phyloP scores from a whole-genome alignment of 1,140 invertebrate genomes.

The Probaryconus sp. region DNA sequence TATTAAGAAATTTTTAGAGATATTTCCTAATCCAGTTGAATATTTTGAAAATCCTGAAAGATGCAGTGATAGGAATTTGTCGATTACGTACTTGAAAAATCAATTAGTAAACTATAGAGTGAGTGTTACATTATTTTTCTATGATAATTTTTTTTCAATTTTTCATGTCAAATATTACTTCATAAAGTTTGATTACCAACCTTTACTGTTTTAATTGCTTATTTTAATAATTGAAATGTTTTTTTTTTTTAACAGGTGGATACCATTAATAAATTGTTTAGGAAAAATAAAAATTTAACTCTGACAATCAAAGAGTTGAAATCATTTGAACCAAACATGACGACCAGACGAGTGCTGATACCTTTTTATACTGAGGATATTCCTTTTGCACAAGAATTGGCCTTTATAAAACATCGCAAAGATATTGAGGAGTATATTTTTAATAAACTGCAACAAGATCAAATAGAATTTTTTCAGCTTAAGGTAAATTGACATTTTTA shows the following conservation, averaged over 20 bases:
- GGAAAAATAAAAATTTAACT: slow-evolving; percentile 64
- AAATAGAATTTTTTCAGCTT: slow-evolving; percentile 65
- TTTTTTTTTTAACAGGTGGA: slow-evolving; percentile 35
- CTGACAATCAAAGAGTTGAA: slow-evolving; percentile 61
- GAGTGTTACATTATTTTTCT: slow-evolving; percentile 33
- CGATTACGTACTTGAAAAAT: slow-evolving; percentile 71
- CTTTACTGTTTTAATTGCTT: too few relatives aligned
- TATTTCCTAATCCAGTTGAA: slow-evolving; percentile 79
- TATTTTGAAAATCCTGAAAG: slow-evolving; percentile 76
- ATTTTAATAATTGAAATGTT: neutral
- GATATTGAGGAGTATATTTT: slow-evolving; percentile 73
- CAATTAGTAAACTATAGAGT: slow-evolving; percentile 63
- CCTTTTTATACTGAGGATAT: slow-evolving; percentile 67
- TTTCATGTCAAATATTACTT: neutral
- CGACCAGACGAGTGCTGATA: slow-evolving; percentile 22
- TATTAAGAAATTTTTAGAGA: slow-evolving; percentile 78
- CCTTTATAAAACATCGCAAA: slow-evolving; percentile 77
- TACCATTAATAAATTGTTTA: slow-evolving; percentile 45
- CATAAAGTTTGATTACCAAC: too few relatives aligned
- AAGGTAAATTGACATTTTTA: slow-evolving; percentile 58
- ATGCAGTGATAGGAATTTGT: slow-evolving; percentile 55
- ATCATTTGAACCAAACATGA: slow-evolving; percentile 52
- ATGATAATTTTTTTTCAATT: neutral
- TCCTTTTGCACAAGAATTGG: slow-evolving; percentile 76
- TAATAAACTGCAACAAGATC: slow-evolving; percentile 64